phyloP scores from a whole-genome alignment of 2,113 vertebrate genomes.

The Ahaetulla prasina region DNA sequence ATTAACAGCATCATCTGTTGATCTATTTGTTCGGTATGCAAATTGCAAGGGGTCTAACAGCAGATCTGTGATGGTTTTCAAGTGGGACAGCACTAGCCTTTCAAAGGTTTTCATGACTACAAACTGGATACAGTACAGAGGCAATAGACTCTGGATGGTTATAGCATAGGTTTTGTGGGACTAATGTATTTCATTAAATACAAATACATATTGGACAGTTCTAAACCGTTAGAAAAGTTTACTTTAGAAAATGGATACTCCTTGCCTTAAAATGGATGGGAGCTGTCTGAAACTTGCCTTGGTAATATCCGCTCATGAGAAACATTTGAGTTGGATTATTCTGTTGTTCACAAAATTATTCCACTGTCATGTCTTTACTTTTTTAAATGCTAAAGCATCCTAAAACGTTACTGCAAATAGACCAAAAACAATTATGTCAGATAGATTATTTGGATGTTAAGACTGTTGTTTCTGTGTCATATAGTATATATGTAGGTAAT shows the following conservation, averaged over 20 bases:
- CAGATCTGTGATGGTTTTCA: too few relatives aligned
- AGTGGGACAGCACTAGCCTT: too few relatives aligned
- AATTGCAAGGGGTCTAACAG: too few relatives aligned
- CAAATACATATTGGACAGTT: background rate
- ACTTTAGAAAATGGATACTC: background rate
- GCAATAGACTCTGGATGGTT: background rate
- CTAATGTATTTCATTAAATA: background rate
- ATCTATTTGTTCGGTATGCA: too few relatives aligned
- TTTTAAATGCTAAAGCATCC: background rate
- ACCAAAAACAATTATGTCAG: background rate
- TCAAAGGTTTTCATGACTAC: too few relatives aligned
- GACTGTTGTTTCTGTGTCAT: too few relatives aligned
- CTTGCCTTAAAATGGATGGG: background rate
- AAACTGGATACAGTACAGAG: too few relatives aligned
- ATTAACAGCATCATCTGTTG: too few relatives aligned
- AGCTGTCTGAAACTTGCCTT: background rate
- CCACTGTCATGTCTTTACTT: background rate
- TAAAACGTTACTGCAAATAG: background rate
- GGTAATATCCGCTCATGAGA: background rate
- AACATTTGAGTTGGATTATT: background rate
- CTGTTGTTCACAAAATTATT: background rate
- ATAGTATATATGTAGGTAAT: too few relatives aligned
- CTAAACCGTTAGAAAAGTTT: background rate
- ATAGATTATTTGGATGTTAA: background rate
- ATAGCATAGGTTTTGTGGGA: background rate